These are phyloP conservation scores for Trachymyrmex septentrionalis DNA, from an alignment of 1,140 invertebrate genomes.

Conservation along the genomic window DNA sequence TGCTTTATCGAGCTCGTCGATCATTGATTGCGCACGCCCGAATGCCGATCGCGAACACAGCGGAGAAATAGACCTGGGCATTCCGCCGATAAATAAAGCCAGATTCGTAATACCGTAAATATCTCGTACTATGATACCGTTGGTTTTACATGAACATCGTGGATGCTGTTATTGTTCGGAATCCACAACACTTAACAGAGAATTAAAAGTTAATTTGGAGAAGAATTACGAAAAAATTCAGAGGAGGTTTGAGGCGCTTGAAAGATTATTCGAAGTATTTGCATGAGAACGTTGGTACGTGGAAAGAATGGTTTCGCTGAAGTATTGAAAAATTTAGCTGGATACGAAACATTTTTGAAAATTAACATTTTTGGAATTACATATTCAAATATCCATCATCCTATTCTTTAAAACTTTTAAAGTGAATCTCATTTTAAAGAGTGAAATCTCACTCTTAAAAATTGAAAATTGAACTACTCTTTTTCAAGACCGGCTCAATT, in stretches of 20 bases:
- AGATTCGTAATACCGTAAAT: constrained; percentile 6
- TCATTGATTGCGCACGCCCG: constrained; percentile 60
- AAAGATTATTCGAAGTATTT: background rate
- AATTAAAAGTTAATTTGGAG: background rate
- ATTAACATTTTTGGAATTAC: too few relatives aligned
- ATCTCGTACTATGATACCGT: too few relatives aligned
- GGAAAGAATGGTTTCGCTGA: too few relatives aligned
- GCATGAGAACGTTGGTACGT: background rate
- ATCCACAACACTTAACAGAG: background rate
- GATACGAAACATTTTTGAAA: too few relatives aligned
- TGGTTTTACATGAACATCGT: background rate
- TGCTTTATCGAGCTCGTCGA: constrained; percentile 53
- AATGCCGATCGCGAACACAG: constrained; percentile 41
- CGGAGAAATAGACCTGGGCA: background rate
- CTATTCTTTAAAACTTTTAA: too few relatives aligned
- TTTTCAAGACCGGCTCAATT: too few relatives aligned
- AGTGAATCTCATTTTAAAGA: too few relatives aligned
- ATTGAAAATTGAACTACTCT: too few relatives aligned
- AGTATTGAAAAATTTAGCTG: too few relatives aligned
- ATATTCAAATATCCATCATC: too few relatives aligned
- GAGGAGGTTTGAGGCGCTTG: background rate
- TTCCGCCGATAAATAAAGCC: constrained; percentile 20
- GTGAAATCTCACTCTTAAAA: too few relatives aligned
- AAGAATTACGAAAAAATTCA: background rate
- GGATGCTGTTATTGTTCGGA: background rate